Evolutionary conservation across 2,113 vertebrate genomes (phyloP), one percentile per base, ranked within the genome.

Genomic region (Eulacestoma nigropectus): DNA sequence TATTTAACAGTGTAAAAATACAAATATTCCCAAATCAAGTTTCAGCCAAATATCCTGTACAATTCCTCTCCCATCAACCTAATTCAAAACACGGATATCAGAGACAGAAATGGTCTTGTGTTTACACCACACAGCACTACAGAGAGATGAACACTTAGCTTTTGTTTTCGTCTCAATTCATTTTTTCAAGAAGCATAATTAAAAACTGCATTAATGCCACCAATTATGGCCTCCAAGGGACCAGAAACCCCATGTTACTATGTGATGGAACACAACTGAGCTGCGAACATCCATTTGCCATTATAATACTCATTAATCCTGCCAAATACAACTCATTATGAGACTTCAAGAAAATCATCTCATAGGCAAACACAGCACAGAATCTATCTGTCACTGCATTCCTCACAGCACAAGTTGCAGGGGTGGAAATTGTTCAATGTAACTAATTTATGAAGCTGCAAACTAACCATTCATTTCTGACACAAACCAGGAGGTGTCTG

Each of bases 301-400:
- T 99, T 98, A 98, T 98, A 98, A 99, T 98, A 98, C 98, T 99
- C 99, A 99, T 99, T 99, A 99, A 99, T 99, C 99, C 99, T 99
- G 98, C 98, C 99, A 99, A 99, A 99, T 98, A 98, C 98, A 99
- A 99, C 99, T 99, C 99, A 99, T 99, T 99, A 99, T 93, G 98
- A 98, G 98, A 98, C 98, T 98, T 98, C 98, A 98, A 99, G 98
- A 98, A 99, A 99, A 99, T 99, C 99, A 99, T 99, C 99, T 99
- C 98, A 98, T 98, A 99, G 98, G 98, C 99, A 99, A 99, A 99
- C 98, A 98, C 97, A 95, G 98, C 98, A 98, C 98, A 98, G 98
- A 98, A 98, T 97, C 98, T 98, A 99, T 99, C 98, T 98, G 98
- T 99, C 98, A 98, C 92, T 94, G 96, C 93, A 95, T 96, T 98